These are phyloP conservation scores for Idaea dimidiata DNA, from an alignment of 2,888 invertebrate species.

Conservation along the genomic window DNA sequence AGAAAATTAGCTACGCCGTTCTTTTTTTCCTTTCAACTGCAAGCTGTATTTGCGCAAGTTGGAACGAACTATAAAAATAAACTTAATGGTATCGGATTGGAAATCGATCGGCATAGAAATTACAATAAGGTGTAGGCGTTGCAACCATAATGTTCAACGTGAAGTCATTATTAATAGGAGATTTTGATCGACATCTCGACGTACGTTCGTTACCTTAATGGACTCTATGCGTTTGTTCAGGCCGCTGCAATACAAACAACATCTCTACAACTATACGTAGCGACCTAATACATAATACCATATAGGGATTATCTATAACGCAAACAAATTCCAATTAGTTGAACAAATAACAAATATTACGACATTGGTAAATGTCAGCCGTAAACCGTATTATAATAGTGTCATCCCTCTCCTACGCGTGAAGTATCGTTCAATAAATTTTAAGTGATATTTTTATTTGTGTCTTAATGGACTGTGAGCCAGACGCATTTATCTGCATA, in stretches of 20 bases:
- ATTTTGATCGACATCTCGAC: constrained; percentile 79
- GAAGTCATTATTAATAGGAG: constrained; percentile 63
- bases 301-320: constrained; percentile 42
- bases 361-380: constrained; percentile 31
- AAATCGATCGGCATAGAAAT: constrained; percentile 50
- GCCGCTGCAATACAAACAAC: constrained; percentile 40
- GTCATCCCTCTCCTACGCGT: constrained; percentile 31
- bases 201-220: constrained; percentile 79
- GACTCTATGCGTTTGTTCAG: constrained; percentile 63
- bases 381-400: constrained; percentile 31
- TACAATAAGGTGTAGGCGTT: constrained; percentile 69
- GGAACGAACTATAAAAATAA: background rate
- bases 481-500: constrained; percentile 35
- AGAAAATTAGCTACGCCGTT: too few species aligned
- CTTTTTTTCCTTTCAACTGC: too few species aligned
- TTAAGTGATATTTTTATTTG: constrained; percentile 34
- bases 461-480: constrained; percentile 30
- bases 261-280: constrained; percentile 39
- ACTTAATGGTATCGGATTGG: constrained; percentile 36
- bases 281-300: constrained; percentile 40
- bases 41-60: background rate
- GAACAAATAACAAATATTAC: constrained; percentile 41
- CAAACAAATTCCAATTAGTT: constrained; percentile 47
- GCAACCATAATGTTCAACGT: constrained; percentile 64
- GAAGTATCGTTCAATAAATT: constrained; percentile 31